phyloP scores from a whole-genome alignment of 2,113 vertebrate genomes.

The Oreochromis spilurus region DNA sequence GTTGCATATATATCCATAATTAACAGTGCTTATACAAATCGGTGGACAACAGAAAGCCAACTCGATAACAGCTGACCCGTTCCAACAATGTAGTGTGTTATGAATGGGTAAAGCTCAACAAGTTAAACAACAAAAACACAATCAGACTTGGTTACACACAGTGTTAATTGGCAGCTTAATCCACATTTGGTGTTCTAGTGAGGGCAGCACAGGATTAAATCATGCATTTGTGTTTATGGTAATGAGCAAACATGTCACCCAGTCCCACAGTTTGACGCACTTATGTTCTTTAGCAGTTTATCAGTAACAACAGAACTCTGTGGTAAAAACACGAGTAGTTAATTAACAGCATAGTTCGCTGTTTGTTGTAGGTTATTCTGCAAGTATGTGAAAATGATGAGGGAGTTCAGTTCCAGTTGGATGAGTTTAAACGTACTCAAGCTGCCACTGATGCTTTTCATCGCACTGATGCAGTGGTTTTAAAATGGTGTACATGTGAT shows the following conservation, averaged over 20 bases:
- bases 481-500: not conserved
- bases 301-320: not conserved
- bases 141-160: not conserved
- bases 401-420: not conserved
- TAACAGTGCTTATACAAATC: not conserved
- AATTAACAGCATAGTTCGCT: not conserved
- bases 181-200: not conserved
- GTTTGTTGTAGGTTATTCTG: not conserved
- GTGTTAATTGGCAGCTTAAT: not conserved
- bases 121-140: not conserved
- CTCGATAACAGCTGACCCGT: not conserved
- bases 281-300: not conserved
- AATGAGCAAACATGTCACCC: not conserved
- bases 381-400: not conserved
- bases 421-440: not conserved
- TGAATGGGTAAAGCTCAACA: not conserved
- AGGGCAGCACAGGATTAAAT: not conserved
- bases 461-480: not conserved
- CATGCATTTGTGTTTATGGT: not conserved
- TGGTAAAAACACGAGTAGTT: not conserved
- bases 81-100: not conserved
- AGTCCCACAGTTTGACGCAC: not conserved
- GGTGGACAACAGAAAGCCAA: not conserved
- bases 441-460: not conserved
- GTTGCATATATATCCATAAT: not conserved